These are phyloP conservation scores for Amiota minor DNA, from an alignment of 2,888 invertebrate genomes.

Conservation along the genomic window DNA sequence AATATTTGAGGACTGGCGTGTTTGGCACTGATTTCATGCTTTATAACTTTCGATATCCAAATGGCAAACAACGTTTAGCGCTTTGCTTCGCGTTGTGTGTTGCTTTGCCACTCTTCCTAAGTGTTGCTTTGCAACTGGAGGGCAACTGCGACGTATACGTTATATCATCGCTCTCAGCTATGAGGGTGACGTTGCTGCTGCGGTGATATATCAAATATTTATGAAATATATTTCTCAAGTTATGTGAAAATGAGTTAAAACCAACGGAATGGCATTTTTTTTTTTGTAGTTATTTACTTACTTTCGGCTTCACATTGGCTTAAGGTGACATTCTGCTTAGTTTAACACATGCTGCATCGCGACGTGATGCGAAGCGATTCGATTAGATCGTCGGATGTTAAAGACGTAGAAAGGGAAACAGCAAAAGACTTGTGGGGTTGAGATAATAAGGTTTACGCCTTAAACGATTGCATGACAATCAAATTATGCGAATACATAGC, in stretches of 20 bases:
- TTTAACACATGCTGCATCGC: not conserved
- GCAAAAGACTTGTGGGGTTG: slow-evolving; percentile 40
- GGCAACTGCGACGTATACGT: slow-evolving; percentile 55
- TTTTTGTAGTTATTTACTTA: slow-evolving; percentile 20
- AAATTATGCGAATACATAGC: slow-evolving; percentile 63
- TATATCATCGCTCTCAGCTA: slow-evolving; percentile 33
- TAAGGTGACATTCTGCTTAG: slow-evolving; percentile 12
- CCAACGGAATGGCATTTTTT: slow-evolving; percentile 52
- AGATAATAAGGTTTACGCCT: slow-evolving; percentile 66
- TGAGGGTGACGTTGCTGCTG: no score
- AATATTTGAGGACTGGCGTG: slow-evolving; percentile 48
- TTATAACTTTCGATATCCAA: slow-evolving; percentile 71
- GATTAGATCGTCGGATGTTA: slow-evolving; percentile 32
- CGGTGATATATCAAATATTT: slow-evolving; percentile 62
- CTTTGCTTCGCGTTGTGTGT: no score
- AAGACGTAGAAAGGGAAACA: no score
- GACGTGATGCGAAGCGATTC: not conserved
- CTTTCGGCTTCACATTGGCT: slow-evolving; percentile 4
- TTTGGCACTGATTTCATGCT: slow-evolving; percentile 71
- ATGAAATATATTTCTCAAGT: slow-evolving; percentile 60
- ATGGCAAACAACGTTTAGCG: slow-evolving; percentile 60
- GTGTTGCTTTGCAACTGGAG: slow-evolving; percentile 62
- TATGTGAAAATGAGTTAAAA: slow-evolving; percentile 64
- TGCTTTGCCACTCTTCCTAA: slow-evolving; percentile 38
- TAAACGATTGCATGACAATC: slow-evolving; percentile 67